phyloP scores from a whole-genome alignment of 2,797 vertebrate genomes.

The Tiaroga cobitis region DNA sequence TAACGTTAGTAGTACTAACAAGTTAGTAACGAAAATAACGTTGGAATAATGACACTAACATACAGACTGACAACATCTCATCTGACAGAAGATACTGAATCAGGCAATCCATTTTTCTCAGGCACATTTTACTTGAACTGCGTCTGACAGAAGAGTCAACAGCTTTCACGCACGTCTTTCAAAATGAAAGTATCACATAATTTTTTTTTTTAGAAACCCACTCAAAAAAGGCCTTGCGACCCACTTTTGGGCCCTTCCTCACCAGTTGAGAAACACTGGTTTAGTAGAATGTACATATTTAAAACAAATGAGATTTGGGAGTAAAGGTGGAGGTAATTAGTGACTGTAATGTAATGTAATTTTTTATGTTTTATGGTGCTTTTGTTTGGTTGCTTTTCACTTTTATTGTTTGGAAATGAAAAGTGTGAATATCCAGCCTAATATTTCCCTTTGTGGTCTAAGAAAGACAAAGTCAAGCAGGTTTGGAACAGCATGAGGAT shows the following conservation, averaged over 20 bases:
- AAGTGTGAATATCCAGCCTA: not conserved
- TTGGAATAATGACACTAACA: no score
- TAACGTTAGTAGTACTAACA: no score
- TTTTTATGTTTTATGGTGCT: not conserved
- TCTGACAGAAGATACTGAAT: no score
- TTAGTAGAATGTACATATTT: not conserved
- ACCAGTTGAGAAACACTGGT: no score
- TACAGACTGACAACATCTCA: no score
- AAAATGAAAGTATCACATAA: not conserved
- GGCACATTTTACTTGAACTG: not conserved
- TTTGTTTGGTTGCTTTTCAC: not conserved
- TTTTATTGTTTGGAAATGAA: not conserved
- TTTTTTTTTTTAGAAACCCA: not conserved
- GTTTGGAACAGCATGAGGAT: not conserved
- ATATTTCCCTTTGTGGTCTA: not conserved
- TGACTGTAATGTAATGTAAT: not conserved
- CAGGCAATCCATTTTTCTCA: not conserved
- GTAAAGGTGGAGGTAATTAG: no score
- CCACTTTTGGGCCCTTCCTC: no score
- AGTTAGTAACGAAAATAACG: no score
- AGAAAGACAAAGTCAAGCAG: not conserved
- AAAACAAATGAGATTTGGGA: not conserved
- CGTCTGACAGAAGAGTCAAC: not conserved
- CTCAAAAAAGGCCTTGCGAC: no score
- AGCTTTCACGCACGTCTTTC: no score